These are phyloP conservation scores for Willowsia nigromaculata DNA, from an alignment of 2,888 invertebrate species.

Conservation along the genomic window DNA sequence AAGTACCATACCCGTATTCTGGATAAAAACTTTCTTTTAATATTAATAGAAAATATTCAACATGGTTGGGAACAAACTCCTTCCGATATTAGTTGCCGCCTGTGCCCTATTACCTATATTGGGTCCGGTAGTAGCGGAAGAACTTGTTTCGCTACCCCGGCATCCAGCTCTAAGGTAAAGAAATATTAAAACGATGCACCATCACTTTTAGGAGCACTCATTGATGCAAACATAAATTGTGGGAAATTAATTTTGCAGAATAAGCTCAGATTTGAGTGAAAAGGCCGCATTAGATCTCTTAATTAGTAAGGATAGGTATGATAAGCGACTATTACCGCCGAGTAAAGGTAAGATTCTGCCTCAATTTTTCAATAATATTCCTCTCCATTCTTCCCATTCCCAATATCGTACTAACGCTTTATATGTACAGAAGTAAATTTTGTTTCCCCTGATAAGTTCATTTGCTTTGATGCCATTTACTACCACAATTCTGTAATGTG, in stretches of 20 bases:
- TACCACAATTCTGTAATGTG: background rate
- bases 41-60: conserved; percentile 63
- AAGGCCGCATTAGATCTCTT: conserved; percentile 88
- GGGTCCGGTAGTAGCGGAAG: conserved; percentile 76
- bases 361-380: background rate
- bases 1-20: too few species aligned
- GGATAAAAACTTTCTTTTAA: background rate
- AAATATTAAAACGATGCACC: background rate
- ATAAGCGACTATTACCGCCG: conserved; percentile 94
- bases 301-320: conserved; percentile 92
- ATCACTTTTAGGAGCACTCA: background rate
- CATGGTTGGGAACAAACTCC: conserved; percentile 72
- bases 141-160: conserved; percentile 66
- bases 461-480: background rate
- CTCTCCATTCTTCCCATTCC: background rate
- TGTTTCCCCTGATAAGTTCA: background rate
- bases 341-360: conserved; percentile 83
- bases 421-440: too few species aligned
- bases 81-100: conserved; percentile 75
- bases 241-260: conserved; percentile 51
- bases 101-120: conserved; percentile 77
- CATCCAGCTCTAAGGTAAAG: conserved; percentile 69
- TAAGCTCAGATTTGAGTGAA: conserved; percentile 78
- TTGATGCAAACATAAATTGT: background rate
- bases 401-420: too few species aligned